Evolutionary conservation across 2,888 invertebrate species (phyloP).

Genomic region (Hyalella azteca): DNA sequence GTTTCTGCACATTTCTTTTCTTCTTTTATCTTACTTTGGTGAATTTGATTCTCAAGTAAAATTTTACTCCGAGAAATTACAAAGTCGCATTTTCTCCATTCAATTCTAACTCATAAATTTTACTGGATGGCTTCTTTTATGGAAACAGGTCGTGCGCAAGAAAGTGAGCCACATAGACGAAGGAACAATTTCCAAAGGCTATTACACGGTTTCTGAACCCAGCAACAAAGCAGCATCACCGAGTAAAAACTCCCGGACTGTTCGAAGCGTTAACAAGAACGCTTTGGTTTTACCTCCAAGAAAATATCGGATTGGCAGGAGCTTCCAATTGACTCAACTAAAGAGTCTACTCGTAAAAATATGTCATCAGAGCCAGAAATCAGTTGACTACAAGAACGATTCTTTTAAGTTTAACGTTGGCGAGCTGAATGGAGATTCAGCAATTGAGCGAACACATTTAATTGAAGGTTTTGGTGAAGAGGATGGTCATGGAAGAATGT

Average conservation of each 20-base stretch:
- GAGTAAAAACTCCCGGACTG: background rate
- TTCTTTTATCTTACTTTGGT: no score
- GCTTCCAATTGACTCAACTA: background rate
- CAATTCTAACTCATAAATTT: no score
- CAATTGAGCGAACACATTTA: background rate
- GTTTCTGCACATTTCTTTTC: no score
- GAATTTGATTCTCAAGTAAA: no score
- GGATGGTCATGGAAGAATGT: background rate
- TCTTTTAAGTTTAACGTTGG: background rate
- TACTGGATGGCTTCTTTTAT: no score
- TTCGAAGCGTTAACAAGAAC: slow-evolving; percentile 17
- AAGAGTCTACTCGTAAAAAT: background rate
- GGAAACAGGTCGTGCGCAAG: slow-evolving; percentile 18
- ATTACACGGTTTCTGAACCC: background rate
- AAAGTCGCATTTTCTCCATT: no score
- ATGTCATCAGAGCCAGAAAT: background rate
- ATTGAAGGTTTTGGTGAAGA: background rate
- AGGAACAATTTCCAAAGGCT: slow-evolving; percentile 5
- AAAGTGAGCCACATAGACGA: slow-evolving; percentile 27
- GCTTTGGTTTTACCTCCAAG: background rate
- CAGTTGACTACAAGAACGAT: background rate
- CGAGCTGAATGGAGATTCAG: background rate
- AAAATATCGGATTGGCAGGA: background rate
- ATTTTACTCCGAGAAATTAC: no score
- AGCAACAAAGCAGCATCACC: background rate